phyloP scores from a whole-genome alignment of 2,888 invertebrate species.

The Chrysopilus asiliformis region DNA sequence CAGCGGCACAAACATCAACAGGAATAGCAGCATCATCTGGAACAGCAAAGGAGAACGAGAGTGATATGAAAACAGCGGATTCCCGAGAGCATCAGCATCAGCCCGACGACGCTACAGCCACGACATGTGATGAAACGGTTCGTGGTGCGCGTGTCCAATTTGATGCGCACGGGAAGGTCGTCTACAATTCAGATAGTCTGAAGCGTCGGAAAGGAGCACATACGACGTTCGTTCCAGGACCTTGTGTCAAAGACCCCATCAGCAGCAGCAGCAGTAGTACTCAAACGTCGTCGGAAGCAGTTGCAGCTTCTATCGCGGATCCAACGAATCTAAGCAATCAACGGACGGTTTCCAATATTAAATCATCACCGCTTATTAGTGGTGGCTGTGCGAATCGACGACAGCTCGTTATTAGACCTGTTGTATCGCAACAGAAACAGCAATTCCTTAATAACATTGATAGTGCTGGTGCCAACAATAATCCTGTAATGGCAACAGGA shows the following conservation, averaged over 20 bases:
- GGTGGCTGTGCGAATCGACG: constrained; percentile 37
- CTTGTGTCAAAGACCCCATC: constrained; percentile 49
- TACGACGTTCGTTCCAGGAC: constrained; percentile 79
- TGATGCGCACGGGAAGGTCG: constrained; percentile 76
- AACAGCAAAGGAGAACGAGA: constrained; percentile 11
- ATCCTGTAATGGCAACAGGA: constrained; percentile 7
- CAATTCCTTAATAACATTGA: not conserved
- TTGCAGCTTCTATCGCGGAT: constrained; percentile 19
- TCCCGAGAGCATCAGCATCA: not conserved
- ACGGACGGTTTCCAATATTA: too few species aligned
- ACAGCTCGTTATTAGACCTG: constrained; percentile 17
- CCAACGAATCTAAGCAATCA: constrained; percentile 13
- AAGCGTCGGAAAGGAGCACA: constrained; percentile 59
- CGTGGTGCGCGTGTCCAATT: constrained; percentile 66
- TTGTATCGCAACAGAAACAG: constrained; percentile 10
- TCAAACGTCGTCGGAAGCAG: constrained; percentile 24
- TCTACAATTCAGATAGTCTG: constrained; percentile 76
- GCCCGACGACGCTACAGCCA: not conserved
- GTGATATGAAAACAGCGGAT: not conserved
- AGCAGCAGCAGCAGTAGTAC: not conserved
- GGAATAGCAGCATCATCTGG: not conserved
- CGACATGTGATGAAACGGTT: not conserved
- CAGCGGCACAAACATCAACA: not conserved
- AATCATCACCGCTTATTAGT: constrained; percentile 9
- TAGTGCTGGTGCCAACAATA: not conserved